These are phyloP conservation scores for Ophion ventricosus DNA, from an alignment of 2,888 invertebrate species.

Conservation along the genomic window DNA sequence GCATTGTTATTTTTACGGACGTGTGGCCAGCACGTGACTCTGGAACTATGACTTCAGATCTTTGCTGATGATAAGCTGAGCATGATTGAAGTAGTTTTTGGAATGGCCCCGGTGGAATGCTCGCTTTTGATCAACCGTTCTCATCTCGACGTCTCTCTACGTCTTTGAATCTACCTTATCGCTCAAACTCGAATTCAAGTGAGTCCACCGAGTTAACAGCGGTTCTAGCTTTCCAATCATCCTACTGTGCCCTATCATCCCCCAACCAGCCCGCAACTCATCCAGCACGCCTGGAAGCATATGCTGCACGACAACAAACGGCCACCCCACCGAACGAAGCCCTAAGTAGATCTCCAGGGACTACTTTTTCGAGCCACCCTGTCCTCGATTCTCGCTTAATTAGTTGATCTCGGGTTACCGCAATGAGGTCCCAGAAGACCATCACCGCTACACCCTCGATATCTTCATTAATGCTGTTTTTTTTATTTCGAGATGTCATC, in stretches of 20 bases:
- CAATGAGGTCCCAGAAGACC: constrained; percentile 48
- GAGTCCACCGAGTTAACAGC: background rate
- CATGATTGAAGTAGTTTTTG: constrained; percentile 2
- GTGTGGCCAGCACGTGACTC: constrained; percentile 50
- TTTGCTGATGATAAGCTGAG: constrained; percentile 9
- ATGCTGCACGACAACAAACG: constrained; percentile 70
- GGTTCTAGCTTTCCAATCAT: constrained; percentile 25
- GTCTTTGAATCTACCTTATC: background rate
- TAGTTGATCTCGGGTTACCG: constrained; percentile 58
- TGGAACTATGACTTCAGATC: background rate
- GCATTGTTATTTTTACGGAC: constrained; percentile 32
- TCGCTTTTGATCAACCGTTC: background rate
- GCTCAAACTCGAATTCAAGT: background rate
- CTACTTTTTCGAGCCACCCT: constrained; percentile 51
- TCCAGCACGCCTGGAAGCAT: constrained; percentile 59
- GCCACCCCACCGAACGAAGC: constrained; percentile 72
- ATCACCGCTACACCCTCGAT: constrained; percentile 7
- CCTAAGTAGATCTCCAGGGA: constrained; percentile 73
- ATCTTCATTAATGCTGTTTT: constrained; percentile 28
- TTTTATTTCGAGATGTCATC: background rate
- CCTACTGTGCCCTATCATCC: constrained; percentile 23
- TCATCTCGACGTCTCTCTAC: background rate
- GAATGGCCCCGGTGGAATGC: background rate
- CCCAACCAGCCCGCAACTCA: constrained; percentile 14
- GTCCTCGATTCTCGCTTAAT: constrained; percentile 65